These are phyloP conservation scores for Cephus nigrinus DNA, from an alignment of 2,888 invertebrate genomes.

Conservation along the genomic window DNA sequence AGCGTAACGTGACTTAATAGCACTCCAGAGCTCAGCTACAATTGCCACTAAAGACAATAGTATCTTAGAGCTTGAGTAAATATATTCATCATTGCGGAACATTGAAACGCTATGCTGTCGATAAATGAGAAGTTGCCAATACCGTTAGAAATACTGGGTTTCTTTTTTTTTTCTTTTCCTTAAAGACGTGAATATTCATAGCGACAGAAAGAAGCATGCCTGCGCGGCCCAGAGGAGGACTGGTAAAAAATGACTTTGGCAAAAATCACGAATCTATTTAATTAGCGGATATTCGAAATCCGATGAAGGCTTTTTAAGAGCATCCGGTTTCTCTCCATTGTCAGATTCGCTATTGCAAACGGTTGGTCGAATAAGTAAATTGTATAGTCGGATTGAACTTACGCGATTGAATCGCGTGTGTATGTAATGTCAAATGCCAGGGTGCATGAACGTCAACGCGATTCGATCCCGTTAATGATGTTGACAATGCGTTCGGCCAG, in stretches of 20 bases:
- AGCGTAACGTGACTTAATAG: not conserved
- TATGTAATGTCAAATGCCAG: not conserved
- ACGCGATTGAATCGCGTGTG: not conserved
- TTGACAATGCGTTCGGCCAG: not conserved
- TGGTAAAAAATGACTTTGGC: not conserved
- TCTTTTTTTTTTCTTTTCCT: not conserved
- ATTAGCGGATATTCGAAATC: not conserved
- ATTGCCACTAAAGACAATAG: not conserved
- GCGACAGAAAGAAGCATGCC: not conserved
- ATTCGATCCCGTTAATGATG: not conserved
- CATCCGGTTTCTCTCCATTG: not conserved
- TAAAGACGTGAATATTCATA: not conserved
- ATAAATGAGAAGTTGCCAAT: not conserved
- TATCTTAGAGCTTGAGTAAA: not conserved
- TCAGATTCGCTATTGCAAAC: not conserved
- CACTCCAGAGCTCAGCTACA: not conserved
- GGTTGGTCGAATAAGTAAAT: too few relatives aligned
- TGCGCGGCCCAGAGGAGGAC: not conserved
- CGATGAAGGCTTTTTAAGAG: not conserved
- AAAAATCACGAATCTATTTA: not conserved
- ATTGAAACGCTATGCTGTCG: not conserved
- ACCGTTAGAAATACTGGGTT: not conserved
- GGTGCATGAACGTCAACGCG: not conserved
- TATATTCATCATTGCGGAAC: not conserved
- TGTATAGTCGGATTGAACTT: not conserved